Conservation (phyloP, 2,888 invertebrate genomes). For the Morpho deidamia region DNA sequence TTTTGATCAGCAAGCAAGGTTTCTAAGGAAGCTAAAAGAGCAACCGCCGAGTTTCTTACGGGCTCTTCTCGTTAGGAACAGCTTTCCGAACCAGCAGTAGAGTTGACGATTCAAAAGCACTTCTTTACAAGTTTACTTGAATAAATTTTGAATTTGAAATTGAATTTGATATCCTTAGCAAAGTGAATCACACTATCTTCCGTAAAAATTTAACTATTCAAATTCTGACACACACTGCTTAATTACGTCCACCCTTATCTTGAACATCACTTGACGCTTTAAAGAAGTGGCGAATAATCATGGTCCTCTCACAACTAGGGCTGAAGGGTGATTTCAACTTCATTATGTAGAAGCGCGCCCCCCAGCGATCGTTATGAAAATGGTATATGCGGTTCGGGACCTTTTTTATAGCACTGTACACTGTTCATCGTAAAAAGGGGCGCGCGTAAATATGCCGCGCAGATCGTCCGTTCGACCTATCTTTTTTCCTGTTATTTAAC, state of each 20-base stretch:
- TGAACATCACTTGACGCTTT: neutral
- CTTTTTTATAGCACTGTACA: neutral
- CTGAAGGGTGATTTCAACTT: slow-evolving; percentile 4
- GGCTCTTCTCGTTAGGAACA: too few relatives aligned
- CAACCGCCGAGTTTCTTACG: too few relatives aligned
- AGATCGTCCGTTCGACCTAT: neutral
- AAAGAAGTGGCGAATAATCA: slow-evolving; percentile 2
- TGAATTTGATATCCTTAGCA: too few relatives aligned
- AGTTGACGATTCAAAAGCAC: too few relatives aligned
- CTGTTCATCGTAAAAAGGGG: neutral
- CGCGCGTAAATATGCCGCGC: neutral
- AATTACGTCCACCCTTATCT: neutral
- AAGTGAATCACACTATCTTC: too few relatives aligned
- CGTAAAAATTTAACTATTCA: too few relatives aligned
- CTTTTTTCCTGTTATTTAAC: too few relatives aligned
- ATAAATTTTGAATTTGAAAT: too few relatives aligned
- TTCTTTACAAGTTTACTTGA: too few relatives aligned
- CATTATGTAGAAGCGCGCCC: slow-evolving; percentile 2
- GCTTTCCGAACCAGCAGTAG: too few relatives aligned
- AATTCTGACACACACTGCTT: neutral
- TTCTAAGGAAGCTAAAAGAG: too few relatives aligned
- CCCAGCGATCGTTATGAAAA: slow-evolving; percentile 6
- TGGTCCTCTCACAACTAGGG: neutral
- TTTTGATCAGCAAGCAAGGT: too few relatives aligned
- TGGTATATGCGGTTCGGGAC: slow-evolving; percentile 5